phyloP scores from a whole-genome alignment of 2,888 invertebrate genomes.

The Anticlea derivata region DNA sequence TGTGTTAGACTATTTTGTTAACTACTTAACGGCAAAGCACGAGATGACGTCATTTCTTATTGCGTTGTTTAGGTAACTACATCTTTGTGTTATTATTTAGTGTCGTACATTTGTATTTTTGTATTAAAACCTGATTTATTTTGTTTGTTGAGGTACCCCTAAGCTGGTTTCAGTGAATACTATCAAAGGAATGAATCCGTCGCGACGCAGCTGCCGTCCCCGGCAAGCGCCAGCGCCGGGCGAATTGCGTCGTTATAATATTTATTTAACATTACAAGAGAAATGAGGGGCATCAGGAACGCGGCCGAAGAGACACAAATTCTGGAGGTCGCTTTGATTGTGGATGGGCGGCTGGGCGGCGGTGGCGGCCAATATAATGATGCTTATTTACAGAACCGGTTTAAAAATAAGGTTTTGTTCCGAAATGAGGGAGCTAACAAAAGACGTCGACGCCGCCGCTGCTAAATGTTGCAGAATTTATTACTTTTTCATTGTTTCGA shows the following conservation, averaged over 20 bases:
- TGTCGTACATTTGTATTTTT: constrained; percentile 2
- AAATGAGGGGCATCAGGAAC: constrained; percentile 17
- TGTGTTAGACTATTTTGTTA: too few species aligned
- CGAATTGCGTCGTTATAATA: constrained; percentile 25
- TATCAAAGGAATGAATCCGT: constrained; percentile 29
- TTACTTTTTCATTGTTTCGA: constrained; percentile 23
- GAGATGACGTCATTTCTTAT: constrained; percentile 35
- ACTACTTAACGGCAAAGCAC: too few species aligned
- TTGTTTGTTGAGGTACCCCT: constrained; percentile 18
- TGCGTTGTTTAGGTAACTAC: constrained; percentile 33
- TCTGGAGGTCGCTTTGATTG: constrained; percentile 24
- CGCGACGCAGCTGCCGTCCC: constrained; percentile 27
- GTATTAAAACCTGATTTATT: constrained; percentile 23
- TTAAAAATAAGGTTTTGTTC: constrained; percentile 38
- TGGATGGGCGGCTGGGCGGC: constrained; percentile 16
- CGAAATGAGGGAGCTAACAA: constrained; percentile 40
- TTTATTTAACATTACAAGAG: constrained; percentile 24
- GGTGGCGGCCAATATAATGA: constrained; percentile 26
- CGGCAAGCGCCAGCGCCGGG: constrained; percentile 4
- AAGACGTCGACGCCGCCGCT: constrained; percentile 16
- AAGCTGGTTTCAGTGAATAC: constrained; percentile 20
- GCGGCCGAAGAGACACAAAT: constrained; percentile 16
- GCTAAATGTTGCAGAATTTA: constrained; percentile 26
- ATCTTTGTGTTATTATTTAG: constrained; percentile 18
- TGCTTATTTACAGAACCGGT: constrained; percentile 31